Evolutionary conservation across 2,888 invertebrate genomes (phyloP).

Genomic region (Leptarthrus brevirostris): DNA sequence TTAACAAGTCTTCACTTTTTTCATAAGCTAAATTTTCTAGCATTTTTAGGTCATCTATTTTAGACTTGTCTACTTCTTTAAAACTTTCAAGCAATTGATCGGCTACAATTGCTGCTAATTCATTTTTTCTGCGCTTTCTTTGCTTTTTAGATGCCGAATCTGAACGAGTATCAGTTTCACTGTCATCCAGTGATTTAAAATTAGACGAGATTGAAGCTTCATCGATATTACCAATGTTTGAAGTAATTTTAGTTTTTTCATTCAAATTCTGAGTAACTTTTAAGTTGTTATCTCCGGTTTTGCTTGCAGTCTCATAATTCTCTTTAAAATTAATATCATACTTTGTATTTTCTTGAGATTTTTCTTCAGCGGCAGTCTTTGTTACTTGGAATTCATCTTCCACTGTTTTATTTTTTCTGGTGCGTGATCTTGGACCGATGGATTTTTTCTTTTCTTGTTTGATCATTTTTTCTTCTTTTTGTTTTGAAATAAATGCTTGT

Average conservation of each 20-base stretch:
- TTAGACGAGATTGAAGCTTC: slow-evolving; percentile 16
- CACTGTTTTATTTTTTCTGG: neutral
- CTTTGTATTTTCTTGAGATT: neutral
- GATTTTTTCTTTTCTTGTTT: neutral
- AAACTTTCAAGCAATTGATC: slow-evolving; percentile 67
- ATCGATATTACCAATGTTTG: neutral
- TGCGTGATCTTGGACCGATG: neutral
- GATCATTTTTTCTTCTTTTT: neutral
- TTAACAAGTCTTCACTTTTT: slow-evolving; percentile 64
- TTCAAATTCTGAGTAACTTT: neutral
- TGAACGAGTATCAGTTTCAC: slow-evolving; percentile 27
- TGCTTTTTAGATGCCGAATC: slow-evolving; percentile 60
- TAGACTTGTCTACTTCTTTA: slow-evolving; percentile 65
- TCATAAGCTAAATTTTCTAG: slow-evolving; percentile 66
- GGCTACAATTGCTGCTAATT: slow-evolving; percentile 66
- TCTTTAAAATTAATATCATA: neutral
- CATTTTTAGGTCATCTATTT: slow-evolving; percentile 65
- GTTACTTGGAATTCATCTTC: neutral
- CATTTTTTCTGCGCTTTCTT: slow-evolving; percentile 65
- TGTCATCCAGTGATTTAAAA: slow-evolving; percentile 12
- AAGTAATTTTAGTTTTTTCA: neutral
- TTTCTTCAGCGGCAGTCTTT: neutral
- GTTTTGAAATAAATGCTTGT: neutral
- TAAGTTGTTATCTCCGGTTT: neutral
- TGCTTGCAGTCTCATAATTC: neutral